These are phyloP conservation scores for Ypsolopha sequella DNA, from an alignment of 2,888 invertebrate genomes.

Conservation along the genomic window DNA sequence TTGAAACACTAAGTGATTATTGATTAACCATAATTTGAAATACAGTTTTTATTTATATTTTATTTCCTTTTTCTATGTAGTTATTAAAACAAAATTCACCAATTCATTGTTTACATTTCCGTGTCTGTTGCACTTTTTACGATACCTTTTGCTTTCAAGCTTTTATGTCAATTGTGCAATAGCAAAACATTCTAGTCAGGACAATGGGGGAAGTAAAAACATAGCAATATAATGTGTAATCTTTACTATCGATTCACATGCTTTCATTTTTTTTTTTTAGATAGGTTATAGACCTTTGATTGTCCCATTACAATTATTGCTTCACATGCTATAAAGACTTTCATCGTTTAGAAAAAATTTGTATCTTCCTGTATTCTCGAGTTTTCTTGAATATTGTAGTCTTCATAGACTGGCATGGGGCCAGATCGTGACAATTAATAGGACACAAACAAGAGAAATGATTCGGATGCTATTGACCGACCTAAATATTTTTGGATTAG, in stretches of 20 bases:
- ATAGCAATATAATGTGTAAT: neutral
- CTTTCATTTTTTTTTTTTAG: neutral
- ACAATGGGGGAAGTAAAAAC: neutral
- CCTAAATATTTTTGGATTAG: conserved; percentile 15
- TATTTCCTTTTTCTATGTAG: too few relatives aligned
- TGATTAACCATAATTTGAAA: too few relatives aligned
- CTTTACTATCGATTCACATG: conserved; percentile 1
- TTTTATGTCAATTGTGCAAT: neutral
- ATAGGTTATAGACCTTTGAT: too few relatives aligned
- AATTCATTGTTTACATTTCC: neutral
- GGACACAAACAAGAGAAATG: conserved; percentile 17
- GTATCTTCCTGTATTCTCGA: too few relatives aligned
- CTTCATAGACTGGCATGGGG: conserved; percentile 36
- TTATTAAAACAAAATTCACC: too few relatives aligned
- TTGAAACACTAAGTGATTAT: too few relatives aligned
- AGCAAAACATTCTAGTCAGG: neutral
- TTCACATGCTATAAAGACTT: too few relatives aligned
- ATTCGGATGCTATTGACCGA: conserved; percentile 30
- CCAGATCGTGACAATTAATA: conserved; percentile 38
- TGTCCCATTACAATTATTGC: too few relatives aligned
- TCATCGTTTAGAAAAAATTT: too few relatives aligned
- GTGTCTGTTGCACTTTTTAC: neutral
- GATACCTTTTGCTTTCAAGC: neutral
- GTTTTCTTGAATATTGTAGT: conserved; percentile 9
- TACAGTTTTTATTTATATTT: too few relatives aligned